These are phyloP conservation scores for Diuraphis noxia DNA, from an alignment of 1,140 invertebrate species.

Conservation along the genomic window DNA sequence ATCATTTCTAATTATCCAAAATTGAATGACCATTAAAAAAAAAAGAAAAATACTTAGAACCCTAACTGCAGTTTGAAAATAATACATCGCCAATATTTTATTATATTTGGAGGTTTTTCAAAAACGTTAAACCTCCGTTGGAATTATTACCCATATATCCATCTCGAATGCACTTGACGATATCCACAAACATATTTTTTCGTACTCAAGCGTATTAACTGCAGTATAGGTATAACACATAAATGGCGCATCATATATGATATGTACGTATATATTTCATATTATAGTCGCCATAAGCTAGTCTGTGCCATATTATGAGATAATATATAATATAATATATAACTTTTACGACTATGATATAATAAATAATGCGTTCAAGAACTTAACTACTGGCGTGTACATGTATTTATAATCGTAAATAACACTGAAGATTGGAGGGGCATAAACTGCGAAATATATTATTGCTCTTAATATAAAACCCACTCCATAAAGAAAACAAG, in stretches of 20 bases:
- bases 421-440: background rate
- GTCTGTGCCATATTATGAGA: background rate
- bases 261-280: background rate
- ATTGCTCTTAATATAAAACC: background rate
- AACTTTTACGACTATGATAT: background rate
- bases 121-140: background rate
- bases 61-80: too few species aligned
- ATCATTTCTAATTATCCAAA: too few species aligned
- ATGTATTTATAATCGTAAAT: background rate
- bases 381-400: background rate
- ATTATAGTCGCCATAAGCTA: background rate
- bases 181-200: background rate
- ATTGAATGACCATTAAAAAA: too few species aligned
- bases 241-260: background rate
- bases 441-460: background rate
- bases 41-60: too few species aligned
- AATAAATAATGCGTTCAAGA: background rate
- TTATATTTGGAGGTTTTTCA: background rate
- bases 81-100: too few species aligned
- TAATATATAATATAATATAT: background rate
- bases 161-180: background rate
- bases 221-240: background rate
- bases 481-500: conserved; percentile 6
- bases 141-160: background rate
- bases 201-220: background rate